These are phyloP conservation scores for Trissolcus brochymenae DNA, from an alignment of 2,888 invertebrate genomes.

Conservation along the genomic window DNA sequence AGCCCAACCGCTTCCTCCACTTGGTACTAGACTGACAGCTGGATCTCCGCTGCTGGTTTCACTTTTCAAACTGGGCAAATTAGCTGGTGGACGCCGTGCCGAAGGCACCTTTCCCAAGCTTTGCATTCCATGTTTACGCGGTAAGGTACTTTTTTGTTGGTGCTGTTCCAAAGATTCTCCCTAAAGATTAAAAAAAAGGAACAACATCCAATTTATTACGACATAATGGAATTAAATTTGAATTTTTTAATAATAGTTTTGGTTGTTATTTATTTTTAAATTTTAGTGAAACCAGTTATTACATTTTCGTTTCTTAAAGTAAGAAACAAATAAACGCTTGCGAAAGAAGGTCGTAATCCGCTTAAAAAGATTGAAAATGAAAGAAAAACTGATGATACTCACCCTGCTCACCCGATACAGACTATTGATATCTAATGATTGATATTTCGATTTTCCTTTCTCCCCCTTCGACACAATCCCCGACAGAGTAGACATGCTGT, in stretches of 20 bases:
- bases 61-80: constrained; percentile 99
- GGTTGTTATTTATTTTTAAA: not conserved
- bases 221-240: not conserved
- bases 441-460: constrained; percentile 96
- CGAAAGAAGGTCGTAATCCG: too few relatives aligned
- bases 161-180: constrained; percentile 92
- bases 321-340: not conserved
- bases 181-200: constrained; percentile 74
- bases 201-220: not conserved
- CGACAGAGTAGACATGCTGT: constrained; percentile 97
- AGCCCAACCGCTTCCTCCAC: constrained; percentile 89
- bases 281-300: too few relatives aligned
- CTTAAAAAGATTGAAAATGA: not conserved
- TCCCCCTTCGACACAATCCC: constrained; percentile 90
- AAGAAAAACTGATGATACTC: constrained; percentile 74
- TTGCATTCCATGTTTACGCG: constrained; percentile 99
- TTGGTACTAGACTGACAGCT: constrained; percentile 86
- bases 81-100: constrained; percentile 98
- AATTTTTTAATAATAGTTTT: not conserved
- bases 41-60: constrained; percentile 90
- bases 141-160: constrained; percentile 91
- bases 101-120: constrained; percentile 99
- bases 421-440: constrained; percentile 98
- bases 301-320: too few relatives aligned
- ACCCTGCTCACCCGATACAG: constrained; percentile 92